Conservation (phyloP, 2,113 vertebrate species). For the Microcebus lehilahytsara region DNA sequence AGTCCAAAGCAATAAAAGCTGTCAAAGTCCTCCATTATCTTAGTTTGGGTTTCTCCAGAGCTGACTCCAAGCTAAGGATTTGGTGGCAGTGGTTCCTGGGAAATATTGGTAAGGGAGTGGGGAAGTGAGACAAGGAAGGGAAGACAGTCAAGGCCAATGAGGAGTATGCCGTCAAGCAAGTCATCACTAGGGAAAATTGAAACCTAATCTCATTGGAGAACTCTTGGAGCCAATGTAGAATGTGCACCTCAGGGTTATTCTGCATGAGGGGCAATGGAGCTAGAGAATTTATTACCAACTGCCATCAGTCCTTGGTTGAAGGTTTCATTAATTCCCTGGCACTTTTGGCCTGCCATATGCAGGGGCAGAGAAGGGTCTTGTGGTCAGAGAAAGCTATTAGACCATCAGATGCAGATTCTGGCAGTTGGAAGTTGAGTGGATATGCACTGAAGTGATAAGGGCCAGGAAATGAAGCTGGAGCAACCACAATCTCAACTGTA, state of each 20-base stretch:
- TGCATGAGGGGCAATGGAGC: neutral
- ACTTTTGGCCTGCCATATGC: neutral
- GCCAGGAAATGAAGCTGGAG: too few species aligned
- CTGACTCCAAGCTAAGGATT: neutral
- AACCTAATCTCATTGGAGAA: neutral
- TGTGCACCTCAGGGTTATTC: neutral
- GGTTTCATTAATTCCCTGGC: neutral
- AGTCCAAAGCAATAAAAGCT: neutral
- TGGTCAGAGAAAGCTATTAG: neutral
- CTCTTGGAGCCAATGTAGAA: neutral
- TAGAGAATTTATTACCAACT: neutral
- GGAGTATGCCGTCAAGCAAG: neutral
- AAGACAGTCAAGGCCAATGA: neutral
- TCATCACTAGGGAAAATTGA: neutral
- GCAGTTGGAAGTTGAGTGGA: neutral
- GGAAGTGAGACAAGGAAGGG: neutral
- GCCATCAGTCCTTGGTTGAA: neutral
- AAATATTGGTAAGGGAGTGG: neutral
- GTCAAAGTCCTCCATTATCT: neutral
- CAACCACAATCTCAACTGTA: neutral
- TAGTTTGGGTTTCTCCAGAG: neutral
- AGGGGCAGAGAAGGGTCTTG: neutral
- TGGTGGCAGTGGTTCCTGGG: neutral
- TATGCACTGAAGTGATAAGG: neutral
- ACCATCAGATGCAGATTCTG: neutral